Conservation (phyloP, 64 coral and sea anemone species). For the Stylophora pistillata region DNA sequence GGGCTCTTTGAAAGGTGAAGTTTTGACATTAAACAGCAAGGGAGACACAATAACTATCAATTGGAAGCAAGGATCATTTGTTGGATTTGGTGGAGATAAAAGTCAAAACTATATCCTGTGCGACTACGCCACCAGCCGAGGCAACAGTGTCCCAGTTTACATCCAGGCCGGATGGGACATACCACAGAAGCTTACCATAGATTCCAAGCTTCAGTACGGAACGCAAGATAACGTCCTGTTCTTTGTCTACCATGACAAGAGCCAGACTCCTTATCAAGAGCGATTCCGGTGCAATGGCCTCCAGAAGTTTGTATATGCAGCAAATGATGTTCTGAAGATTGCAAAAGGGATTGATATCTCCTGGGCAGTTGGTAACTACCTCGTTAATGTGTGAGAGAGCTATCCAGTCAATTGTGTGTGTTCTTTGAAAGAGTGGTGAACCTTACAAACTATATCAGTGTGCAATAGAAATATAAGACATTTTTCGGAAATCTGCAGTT, state of each 20-base stretch:
- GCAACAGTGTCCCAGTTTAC: slow-evolving; percentile 46
- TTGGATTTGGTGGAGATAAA: slow-evolving; percentile 47
- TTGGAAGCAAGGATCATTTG: neutral
- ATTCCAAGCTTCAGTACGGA: slow-evolving; percentile 50
- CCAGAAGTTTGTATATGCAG: slow-evolving; percentile 26
- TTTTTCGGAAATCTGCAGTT: too few species aligned
- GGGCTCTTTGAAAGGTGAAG: neutral
- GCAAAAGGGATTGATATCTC: slow-evolving; percentile 46
- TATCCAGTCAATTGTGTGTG: too few species aligned
- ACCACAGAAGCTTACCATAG: slow-evolving; percentile 19
- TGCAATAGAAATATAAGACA: too few species aligned
- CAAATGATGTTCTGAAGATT: slow-evolving; percentile 10
- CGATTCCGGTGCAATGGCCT: slow-evolving; percentile 27
- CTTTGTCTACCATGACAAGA: slow-evolving; percentile 57
- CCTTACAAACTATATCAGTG: too few species aligned
- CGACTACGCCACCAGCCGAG: slow-evolving; percentile 19
- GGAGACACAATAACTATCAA: neutral
- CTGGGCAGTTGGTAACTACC: slow-evolving; percentile 21
- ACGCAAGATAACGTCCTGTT: slow-evolving; percentile 43
- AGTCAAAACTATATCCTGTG: slow-evolving; percentile 44
- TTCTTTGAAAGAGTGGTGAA: too few species aligned
- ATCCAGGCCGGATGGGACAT: slow-evolving; percentile 23
- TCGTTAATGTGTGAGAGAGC: slow-evolving; percentile 21
- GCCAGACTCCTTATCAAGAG: slow-evolving; percentile 43
- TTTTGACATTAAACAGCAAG: neutral